Evolutionary conservation across 2,888 invertebrate species (phyloP), one percentile per base, ranked within the genome.

Genomic region (Drosophila flavopinicola): DNA sequence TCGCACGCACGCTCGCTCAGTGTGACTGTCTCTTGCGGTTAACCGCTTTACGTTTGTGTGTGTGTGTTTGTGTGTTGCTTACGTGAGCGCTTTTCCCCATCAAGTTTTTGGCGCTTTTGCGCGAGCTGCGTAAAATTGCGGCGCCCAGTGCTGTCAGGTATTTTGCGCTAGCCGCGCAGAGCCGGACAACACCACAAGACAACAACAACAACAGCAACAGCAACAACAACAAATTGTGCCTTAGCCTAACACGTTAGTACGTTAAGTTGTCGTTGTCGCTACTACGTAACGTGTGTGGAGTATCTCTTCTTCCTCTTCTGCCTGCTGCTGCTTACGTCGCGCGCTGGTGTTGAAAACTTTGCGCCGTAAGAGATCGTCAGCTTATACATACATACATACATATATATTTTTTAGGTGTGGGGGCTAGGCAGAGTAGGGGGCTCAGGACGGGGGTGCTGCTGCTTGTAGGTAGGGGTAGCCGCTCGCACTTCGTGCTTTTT

Each of bases 351-450:
- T 86, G 78, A 80, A 80, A 80, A 70, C 82, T 57, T 61, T 68
- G 13, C 41, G 66, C 58, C 76, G 80, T 72, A 68, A 86, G 80
- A 65, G 77, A 67, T 47, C 73, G 77, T 85, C 85, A 85, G 86
- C 84, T 79, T 4, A 20, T 20, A 20, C 20, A 20, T 20, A 20
- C 20, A 20, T 20, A 2, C 20, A 20, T 20, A 20, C 20, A 20
- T 38, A 15, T n/a, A 17, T 30, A n/a, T 42, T 42, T 1, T 29
- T 27, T 30, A 20, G 30, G 11, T 44, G 11, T 44, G 44, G 35
- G 35, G 35, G 35, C 35, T n/a, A 20, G 27, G 44, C 44, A 44
- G 44, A 44, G 44, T 20, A 17, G 30, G 20, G 44, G 30, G n/a
- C 11, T 29, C 29, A 30, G 30, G n/a, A 9, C 7, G n/a, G n/a